phyloP scores from a whole-genome alignment of 2,113 vertebrate genomes.

The Plotosus lineatus region DNA sequence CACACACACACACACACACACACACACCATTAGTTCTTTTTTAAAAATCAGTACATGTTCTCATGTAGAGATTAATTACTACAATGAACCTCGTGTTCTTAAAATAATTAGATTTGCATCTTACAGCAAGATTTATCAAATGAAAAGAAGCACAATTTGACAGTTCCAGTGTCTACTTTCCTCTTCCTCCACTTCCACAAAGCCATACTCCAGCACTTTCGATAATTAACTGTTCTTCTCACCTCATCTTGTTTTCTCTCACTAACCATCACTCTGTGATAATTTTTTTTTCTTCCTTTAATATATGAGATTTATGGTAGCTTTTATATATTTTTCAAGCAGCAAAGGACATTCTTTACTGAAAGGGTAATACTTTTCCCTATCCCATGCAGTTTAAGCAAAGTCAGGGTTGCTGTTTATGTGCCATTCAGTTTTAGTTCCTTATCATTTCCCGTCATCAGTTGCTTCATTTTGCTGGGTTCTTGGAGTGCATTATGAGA shows the following conservation, averaged over 20 bases:
- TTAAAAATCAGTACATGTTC: background rate
- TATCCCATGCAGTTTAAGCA: conserved; percentile 50
- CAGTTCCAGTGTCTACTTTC: background rate
- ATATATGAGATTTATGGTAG: conserved; percentile 59
- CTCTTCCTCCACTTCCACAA: background rate
- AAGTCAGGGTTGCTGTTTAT: conserved; percentile 40
- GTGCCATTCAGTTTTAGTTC: conserved; percentile 55
- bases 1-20: too few relatives aligned
- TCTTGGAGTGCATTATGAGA: conserved; percentile 50
- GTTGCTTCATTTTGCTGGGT: conserved; percentile 47
- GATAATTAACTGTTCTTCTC: conserved; percentile 29
- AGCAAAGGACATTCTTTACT: conserved; percentile 82
- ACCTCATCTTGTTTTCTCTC: conserved; percentile 40
- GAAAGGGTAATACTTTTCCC: conserved; percentile 74
- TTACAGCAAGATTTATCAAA: background rate
- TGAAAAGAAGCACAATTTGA: background rate
- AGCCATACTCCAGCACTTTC: conserved; percentile 7
- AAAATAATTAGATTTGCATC: background rate
- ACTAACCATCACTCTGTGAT: conserved; percentile 36
- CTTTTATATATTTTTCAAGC: conserved; percentile 77
- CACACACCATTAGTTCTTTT: too few relatives aligned
- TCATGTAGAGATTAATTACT: background rate
- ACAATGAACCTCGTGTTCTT: background rate
- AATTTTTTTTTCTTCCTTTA: conserved; percentile 49
- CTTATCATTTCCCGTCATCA: conserved; percentile 51